These are phyloP conservation scores for Halocaridina rubra DNA, from an alignment of 2,888 invertebrate species.

Conservation along the genomic window DNA sequence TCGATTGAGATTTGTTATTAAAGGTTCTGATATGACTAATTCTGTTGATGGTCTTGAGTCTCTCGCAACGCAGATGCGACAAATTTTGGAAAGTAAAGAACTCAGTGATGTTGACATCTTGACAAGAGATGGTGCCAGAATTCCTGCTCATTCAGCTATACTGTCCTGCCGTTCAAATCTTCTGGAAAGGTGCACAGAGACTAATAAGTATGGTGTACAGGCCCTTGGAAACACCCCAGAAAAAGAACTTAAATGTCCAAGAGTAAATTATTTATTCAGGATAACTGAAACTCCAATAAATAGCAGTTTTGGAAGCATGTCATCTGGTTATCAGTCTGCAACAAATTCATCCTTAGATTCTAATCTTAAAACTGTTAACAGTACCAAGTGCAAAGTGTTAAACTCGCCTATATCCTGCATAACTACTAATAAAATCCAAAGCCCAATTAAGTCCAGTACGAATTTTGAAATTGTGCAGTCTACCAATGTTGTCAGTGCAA, in stretches of 20 bases:
- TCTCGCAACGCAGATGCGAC: not conserved
- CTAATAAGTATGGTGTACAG: not conserved
- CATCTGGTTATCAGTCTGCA: not conserved
- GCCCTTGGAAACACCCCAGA: not conserved
- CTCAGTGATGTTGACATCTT: slow-evolving; percentile 10
- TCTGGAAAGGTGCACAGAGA: not conserved
- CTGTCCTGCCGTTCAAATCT: slow-evolving; percentile 2
- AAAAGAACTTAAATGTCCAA: not conserved
- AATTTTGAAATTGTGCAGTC: too few species aligned
- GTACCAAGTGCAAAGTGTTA: too few species aligned
- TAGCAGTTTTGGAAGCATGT: slow-evolving; percentile 22
- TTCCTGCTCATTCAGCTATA: slow-evolving; percentile 13
- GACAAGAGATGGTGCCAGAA: slow-evolving; percentile 6
- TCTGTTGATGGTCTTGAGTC: not conserved
- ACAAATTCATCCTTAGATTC: not conserved
- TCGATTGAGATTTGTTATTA: slow-evolving; percentile 13
- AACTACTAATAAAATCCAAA: too few species aligned
- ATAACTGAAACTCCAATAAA: slow-evolving; percentile 7
- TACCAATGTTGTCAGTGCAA: too few species aligned
- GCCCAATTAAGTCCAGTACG: too few species aligned
- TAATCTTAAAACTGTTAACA: not conserved
- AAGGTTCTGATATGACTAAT: not conserved
- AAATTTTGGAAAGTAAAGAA: not conserved
- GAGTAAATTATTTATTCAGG: not conserved
- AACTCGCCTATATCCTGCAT: too few species aligned